Conservation (phyloP, 2,113 vertebrate species). For the Otis tarda region DNA sequence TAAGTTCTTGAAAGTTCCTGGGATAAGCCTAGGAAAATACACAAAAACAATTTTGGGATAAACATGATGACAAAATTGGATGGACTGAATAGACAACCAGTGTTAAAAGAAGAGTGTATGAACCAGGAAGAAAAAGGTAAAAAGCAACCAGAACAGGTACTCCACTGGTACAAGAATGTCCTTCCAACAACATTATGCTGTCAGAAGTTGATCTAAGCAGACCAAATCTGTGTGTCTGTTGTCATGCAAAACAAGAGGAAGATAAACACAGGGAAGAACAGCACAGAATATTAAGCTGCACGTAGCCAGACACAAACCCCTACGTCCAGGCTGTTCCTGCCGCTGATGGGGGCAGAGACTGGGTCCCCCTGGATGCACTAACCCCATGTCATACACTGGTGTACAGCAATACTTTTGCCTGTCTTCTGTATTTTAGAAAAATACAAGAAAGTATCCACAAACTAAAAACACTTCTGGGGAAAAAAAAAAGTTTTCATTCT, state of each 20-base stretch:
- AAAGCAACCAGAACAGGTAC: not conserved
- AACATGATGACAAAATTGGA: not conserved
- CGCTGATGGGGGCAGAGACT: not conserved
- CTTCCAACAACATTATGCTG: not conserved
- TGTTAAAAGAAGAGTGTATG: not conserved
- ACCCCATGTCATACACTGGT: not conserved
- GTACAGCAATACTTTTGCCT: not conserved
- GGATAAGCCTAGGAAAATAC: not conserved
- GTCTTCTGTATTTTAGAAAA: not conserved
- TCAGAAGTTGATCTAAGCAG: not conserved
- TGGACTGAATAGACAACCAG: not conserved
- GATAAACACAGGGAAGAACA: not conserved
- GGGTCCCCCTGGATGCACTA: not conserved
- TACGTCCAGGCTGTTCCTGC: not conserved
- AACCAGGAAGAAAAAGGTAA: not conserved
- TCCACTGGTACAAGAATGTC: not conserved
- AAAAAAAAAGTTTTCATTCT: not conserved
- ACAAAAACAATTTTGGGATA: not conserved
- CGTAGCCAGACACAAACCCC: not conserved
- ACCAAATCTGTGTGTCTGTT: not conserved
- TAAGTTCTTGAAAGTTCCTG: not conserved
- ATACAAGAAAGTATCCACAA: not conserved
- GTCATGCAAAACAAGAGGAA: not conserved
- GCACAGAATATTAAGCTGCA: not conserved
- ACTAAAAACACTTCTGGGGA: not conserved